Evolutionary conservation across 2,113 vertebrate species (phyloP), one percentile per base, ranked within the genome.

Genomic region (Xenopus laevis): DNA sequence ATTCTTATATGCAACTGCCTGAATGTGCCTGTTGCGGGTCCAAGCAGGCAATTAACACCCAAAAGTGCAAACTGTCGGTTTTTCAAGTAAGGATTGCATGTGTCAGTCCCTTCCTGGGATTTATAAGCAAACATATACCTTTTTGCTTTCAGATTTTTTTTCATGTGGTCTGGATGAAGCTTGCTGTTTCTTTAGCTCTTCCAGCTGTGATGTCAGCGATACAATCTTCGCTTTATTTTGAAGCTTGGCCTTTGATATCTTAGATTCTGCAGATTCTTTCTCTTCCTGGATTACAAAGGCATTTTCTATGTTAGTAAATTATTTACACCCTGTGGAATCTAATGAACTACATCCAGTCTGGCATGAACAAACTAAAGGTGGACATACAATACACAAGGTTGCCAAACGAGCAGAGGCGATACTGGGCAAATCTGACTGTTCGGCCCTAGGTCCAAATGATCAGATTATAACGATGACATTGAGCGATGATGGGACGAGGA

Each of bases 141-240:
- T 94, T 77, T 87, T 94, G 52, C 80, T 66, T 45, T 88, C 92
- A 6, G 83, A 76, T 17, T 91, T 89, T 13, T 85, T 80, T 45
- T 80, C 86, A 4, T 79, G 82, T 12, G 78, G 65, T 71, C 78
- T 84, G 4, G 87, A 78, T 7, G 33, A 78, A 13, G 84, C 70
- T 13, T 88, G 78, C 3, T 88, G 91, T 23, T 88, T 94, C 87
- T 81, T 94, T 72, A 95, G 83, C 65, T 94, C 93, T 83, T 95
- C 94, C 80, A 95, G 59, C 76, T 95, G 94, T 0, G 92, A 72
- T 1, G 81, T 92, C 71, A 96, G 83, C 0, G 94, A 94, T 0
- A 91, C 92, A 72, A 95, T 89, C 84, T 94, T 96, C 71, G 94
- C 94, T 81, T 94, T 95, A 86, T 92, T 93, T 80, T 95, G 94